phyloP scores from a whole-genome alignment of 2,888 invertebrate species.

The Campoplex nolae region DNA sequence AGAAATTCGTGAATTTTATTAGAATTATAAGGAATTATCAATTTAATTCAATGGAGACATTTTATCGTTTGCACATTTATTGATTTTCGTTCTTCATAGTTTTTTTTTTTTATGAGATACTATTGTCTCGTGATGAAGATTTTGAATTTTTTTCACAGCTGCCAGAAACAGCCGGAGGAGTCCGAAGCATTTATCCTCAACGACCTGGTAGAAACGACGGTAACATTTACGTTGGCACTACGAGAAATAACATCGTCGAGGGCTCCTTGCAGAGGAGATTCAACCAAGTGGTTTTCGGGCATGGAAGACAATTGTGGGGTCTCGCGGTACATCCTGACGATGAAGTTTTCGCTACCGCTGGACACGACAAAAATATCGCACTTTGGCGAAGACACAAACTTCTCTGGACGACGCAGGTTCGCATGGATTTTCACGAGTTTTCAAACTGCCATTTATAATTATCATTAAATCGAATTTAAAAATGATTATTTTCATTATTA shows the following conservation, averaged over 20 bases:
- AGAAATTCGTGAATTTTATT: no score
- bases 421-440: background rate
- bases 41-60: no score
- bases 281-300: conserved; percentile 94
- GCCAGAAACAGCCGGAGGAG: conserved; percentile 94
- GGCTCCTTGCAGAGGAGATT: conserved; percentile 96
- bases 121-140: background rate
- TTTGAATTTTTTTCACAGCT: conserved; percentile 86
- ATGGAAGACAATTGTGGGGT: conserved; percentile 94
- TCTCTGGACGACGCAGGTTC: conserved; percentile 93
- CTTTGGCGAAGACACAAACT: conserved; percentile 96
- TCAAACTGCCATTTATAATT: no score
- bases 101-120: no score
- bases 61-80: no score
- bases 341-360: conserved; percentile 96
- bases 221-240: conserved; percentile 96
- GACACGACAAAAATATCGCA: conserved; percentile 95
- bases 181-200: conserved; percentile 95
- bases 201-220: conserved; percentile 95
- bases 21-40: no score
- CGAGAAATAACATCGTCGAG: conserved; percentile 94
- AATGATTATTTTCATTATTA: background rate
- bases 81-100: no score
- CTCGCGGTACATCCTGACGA: conserved; percentile 96
- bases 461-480: background rate